These are phyloP conservation scores for Bimastos eiseni DNA, from an alignment of 2,888 invertebrate species.

Conservation along the genomic window DNA sequence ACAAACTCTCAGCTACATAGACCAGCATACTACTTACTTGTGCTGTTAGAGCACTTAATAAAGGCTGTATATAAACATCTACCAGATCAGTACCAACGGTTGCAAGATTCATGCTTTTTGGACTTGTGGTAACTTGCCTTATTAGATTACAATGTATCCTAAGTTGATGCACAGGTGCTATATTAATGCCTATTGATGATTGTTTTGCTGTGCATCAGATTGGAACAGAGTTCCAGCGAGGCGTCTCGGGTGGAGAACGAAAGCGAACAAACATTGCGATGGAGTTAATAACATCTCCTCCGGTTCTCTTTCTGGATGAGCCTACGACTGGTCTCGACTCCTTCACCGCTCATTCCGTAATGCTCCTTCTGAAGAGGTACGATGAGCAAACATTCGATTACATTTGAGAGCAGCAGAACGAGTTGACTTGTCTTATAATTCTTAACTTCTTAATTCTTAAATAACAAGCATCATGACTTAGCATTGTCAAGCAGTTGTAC, in stretches of 20 bases:
- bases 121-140: too few species aligned
- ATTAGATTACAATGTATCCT: too few species aligned
- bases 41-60: too few species aligned
- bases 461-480: background rate
- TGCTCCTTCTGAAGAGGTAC: constrained; percentile 58
- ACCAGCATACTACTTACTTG: background rate
- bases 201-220: constrained; percentile 46
- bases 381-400: too few species aligned
- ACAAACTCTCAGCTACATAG: background rate
- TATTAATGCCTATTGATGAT: background rate
- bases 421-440: background rate
- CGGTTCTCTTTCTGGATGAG: constrained; percentile 62
- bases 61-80: background rate
- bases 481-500: background rate
- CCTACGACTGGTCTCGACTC: constrained; percentile 63
- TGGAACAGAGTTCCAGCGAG: constrained; percentile 60
- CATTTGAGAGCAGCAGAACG: background rate
- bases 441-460: background rate
- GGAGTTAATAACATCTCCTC: constrained; percentile 61
- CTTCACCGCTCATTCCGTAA: constrained; percentile 61
- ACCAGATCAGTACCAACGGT: background rate
- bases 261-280: constrained; percentile 62
- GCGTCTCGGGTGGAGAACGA: constrained; percentile 62
- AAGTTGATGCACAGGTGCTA: background rate
- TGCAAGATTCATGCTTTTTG: background rate